Conservation (phyloP, 2,113 vertebrate genomes). For the Ptyas mucosa region DNA sequence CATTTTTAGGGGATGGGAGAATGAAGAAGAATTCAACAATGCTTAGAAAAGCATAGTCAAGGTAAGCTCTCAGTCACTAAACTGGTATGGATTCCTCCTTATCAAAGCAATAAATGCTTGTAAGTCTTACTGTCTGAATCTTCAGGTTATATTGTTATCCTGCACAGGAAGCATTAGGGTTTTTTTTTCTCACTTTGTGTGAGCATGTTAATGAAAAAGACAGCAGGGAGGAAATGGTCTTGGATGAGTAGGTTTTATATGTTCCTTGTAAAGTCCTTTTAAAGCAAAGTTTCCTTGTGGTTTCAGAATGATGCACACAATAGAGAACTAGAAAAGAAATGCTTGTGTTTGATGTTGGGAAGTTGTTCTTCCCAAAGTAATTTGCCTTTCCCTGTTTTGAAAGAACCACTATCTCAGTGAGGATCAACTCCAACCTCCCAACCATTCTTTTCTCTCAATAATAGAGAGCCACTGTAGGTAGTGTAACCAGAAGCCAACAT, state of each 20-base stretch:
- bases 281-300: not conserved
- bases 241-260: not conserved
- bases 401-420: not conserved
- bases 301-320: not conserved
- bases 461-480: not conserved
- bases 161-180: not conserved
- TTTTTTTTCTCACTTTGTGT: not conserved
- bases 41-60: not conserved
- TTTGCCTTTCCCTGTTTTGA: not conserved
- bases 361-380: not conserved
- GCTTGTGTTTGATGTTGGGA: not conserved
- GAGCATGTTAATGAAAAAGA: not conserved
- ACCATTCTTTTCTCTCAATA: conserved; percentile 1
- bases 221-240: not conserved
- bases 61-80: not conserved
- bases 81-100: not conserved
- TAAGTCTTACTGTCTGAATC: not conserved
- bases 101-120: not conserved
- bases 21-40: not conserved
- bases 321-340: not conserved
- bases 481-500: not conserved
- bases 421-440: not conserved
- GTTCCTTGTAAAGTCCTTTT: not conserved
- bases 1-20: not conserved
- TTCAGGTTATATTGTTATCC: not conserved